Evolutionary conservation across 1,140 invertebrate genomes (phyloP).

Genomic region (Apis cerana): DNA sequence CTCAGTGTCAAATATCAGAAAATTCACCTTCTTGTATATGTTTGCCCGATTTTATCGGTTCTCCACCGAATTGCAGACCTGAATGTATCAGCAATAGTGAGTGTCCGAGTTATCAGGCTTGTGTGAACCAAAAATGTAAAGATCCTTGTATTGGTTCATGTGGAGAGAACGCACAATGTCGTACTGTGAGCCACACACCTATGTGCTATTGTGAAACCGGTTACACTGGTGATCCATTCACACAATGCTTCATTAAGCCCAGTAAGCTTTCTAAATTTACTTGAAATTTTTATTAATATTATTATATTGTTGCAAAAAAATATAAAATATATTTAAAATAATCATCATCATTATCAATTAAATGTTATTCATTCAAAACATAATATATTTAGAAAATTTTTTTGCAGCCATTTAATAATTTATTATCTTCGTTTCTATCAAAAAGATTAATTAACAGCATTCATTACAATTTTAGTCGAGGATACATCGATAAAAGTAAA

Average conservation of each 20-base stretch:
- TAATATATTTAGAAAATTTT: no score
- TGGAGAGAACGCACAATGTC: conserved; percentile 87
- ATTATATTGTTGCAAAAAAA: no score
- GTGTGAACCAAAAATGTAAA: conserved; percentile 86
- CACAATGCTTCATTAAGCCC: conserved; percentile 80
- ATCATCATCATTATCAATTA: no score
- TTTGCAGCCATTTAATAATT: no score
- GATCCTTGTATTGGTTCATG: conserved; percentile 88
- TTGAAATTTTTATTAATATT: not conserved
- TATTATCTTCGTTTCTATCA: not conserved
- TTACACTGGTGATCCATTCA: conserved; percentile 88
- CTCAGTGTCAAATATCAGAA: conserved; percentile 84
- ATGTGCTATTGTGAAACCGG: conserved; percentile 86
- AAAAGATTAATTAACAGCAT: conserved; percentile 36
- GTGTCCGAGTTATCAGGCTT: conserved; percentile 84
- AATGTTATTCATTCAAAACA: no score
- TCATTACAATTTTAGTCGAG: conserved; percentile 75
- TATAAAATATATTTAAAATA: no score
- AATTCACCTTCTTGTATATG: conserved; percentile 84
- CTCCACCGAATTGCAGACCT: conserved; percentile 85
- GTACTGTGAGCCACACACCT: conserved; percentile 88
- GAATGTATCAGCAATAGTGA: conserved; percentile 86
- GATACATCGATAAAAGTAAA: conserved; percentile 65
- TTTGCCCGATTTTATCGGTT: conserved; percentile 83
- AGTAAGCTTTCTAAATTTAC: conserved; percentile 75